Base-by-base conservation (phyloP, 2,888 invertebrate genomes). In the Cryptocheilus praepositus region DNA sequence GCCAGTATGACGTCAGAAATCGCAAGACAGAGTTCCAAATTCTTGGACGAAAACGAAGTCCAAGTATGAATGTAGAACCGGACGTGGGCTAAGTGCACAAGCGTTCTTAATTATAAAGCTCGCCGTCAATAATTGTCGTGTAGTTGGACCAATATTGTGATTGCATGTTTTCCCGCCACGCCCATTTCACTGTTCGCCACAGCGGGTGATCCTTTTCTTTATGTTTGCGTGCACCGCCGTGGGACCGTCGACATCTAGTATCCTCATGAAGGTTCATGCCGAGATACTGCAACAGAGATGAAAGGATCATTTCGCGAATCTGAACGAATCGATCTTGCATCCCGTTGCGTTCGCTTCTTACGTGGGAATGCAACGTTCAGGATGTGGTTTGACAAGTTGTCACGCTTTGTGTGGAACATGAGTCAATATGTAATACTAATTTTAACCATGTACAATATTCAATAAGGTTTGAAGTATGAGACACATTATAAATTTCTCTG, bases 71-170 rank as follows among this genome's bases (percentile, higher is more conserved):
- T 8, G 49, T n/a, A 13, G 49, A 49, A n/a, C 49, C 49, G 36
- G 51, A 18, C 15, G 79, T 80, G 81, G 16, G 81, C 71, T 71
- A 76, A 11, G 2, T 22, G 63, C 15, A 44, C 45, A 53, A 55
- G 67, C 64, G 18, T 80, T 80, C 83, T 87, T 88, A 88, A 88
- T 88, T 88, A 86, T 86, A 86, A 86, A 86, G 86, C 86, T 86
- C 86, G 83, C 85, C 43, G 61, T 85, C 85, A 86, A 87, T 87
- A 88, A 88, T 88, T 87, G 87, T 86, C 88, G 88, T 88, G 88
- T 88, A 88, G 88, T 88, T 88, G 88, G 81, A 87, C 85, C 84
- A 86, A 87, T 87, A 88, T 88, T 88, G 88, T 88, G 84, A 84
- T 81, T 78, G 81, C 84, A 86, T 88, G 88, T 88, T 88, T 88